Conservation (phyloP, 2,888 invertebrate species). For the Trimorus sp. region DNA sequence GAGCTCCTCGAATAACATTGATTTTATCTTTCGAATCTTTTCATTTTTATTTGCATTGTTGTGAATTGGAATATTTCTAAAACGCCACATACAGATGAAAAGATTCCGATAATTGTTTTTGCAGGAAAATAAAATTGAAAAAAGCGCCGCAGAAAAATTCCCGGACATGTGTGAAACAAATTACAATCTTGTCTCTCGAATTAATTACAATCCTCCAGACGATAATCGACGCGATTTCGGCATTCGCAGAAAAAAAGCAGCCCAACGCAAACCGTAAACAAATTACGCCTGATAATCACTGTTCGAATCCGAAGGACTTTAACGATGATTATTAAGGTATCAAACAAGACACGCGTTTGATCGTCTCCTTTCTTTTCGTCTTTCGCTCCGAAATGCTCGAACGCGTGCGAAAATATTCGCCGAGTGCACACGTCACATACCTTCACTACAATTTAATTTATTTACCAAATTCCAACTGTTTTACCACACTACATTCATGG, state of each 20-base stretch:
- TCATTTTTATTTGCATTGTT: too few species aligned
- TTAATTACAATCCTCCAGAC: constrained; percentile 39
- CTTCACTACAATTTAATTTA: constrained; percentile 43
- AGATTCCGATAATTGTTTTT: too few species aligned
- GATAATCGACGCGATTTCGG: constrained; percentile 39
- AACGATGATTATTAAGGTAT: constrained; percentile 62
- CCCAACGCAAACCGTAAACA: constrained; percentile 45
- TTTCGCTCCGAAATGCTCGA: constrained; percentile 33
- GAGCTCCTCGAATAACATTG: too few species aligned
- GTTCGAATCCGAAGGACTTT: constrained; percentile 47
- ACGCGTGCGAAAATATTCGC: constrained; percentile 54
- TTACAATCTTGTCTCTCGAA: constrained; percentile 65
- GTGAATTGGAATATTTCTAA: too few species aligned
- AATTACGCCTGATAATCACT: constrained; percentile 56
- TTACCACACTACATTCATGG: too few species aligned
- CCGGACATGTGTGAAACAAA: neutral
- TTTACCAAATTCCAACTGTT: neutral
- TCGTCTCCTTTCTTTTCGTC: constrained; percentile 43
- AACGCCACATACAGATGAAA: too few species aligned
- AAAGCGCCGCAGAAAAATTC: too few species aligned
- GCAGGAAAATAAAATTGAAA: too few species aligned
- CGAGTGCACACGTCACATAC: constrained; percentile 39
- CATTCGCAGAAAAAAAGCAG: constrained; percentile 16
- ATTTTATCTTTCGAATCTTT: too few species aligned
- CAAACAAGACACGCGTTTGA: constrained; percentile 52